Evolutionary conservation across 2,797 vertebrate genomes (phyloP), one percentile per base, ranked within the genome.

Genomic region (Gouania willdenowi): DNA sequence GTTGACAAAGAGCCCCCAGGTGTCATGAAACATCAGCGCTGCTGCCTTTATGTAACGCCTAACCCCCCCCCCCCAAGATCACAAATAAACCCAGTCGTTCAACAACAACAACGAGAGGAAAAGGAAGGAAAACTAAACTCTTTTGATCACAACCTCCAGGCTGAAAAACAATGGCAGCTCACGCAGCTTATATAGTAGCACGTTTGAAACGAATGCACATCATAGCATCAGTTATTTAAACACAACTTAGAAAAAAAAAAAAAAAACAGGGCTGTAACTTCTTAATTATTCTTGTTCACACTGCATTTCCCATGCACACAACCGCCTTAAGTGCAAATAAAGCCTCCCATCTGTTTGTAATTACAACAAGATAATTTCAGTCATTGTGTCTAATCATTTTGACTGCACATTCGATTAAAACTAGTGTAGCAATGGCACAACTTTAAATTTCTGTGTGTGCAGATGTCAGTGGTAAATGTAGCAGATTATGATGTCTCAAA

Each of bases 341-440:
- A 98, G 91, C 83, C 88, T 90, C 91, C 95, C 95, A 97, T 98
- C 95, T 98, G 95, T 93, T 95, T 89, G 94, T 97, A 98, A 98
- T 98, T 98, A 98, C 93, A 93, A 93, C 91, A 92, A 94, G 95
- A 95, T 97, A 93, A 97, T 97, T 95, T 93, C 92, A 89, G 90
- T 92, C 90, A 88, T 92, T 88, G 91, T 85, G 92, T 90, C 93
- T 96, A 93, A 95, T 97, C 91, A 92, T 95, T 96, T 93, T 94
- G 93, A 95, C 92, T 97, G 93, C 93, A 96, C 94, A 95, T 97
- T 94, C 92, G 89, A 97, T 98, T 97, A 97, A 95, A 96, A 91
- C 86, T 83, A 87, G 87, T 83, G 84, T 88, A 87, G 88, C 81
- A 83, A 83, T 82, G 40, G 42, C 33, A 37, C 44, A 55, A 58